These are phyloP conservation scores for Erinaceus europaeus DNA, from an alignment of 2,113 vertebrate genomes.

Conservation along the genomic window DNA sequence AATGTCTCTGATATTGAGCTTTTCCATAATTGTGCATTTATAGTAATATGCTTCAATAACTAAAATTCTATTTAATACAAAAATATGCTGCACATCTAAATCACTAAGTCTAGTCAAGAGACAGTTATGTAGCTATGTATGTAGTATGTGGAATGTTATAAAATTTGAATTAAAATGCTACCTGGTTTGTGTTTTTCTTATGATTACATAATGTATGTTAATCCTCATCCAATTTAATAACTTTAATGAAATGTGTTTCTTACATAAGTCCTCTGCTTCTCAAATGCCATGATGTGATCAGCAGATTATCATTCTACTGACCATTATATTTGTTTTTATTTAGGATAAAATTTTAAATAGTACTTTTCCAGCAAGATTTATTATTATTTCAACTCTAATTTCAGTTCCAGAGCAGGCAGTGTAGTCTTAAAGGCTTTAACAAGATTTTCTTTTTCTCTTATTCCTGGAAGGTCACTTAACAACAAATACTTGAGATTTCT, in stretches of 20 bases:
- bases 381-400: constrained; percentile 83
- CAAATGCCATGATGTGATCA: not conserved
- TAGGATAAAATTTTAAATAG: constrained; percentile 39
- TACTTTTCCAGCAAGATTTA: not conserved
- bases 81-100: not conserved
- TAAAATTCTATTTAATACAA: constrained; percentile 8
- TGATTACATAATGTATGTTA: constrained; percentile 10
- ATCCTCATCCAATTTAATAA: constrained; percentile 35
- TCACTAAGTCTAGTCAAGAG: no score
- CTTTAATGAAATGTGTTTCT: constrained; percentile 35
- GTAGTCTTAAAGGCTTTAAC: constrained; percentile 84
- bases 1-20: not conserved
- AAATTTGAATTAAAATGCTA: constrained; percentile 46
- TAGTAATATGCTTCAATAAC: not conserved
- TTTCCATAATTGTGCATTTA: not conserved
- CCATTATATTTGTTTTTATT: constrained; percentile 18
- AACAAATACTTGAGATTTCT: constrained; percentile 93
- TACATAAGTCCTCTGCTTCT: not conserved
- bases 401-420: constrained; percentile 86
- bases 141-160: constrained; percentile 12
- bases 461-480: constrained; percentile 93
- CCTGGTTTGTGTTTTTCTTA: constrained; percentile 38
- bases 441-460: constrained; percentile 86
- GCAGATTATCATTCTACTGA: not conserved
- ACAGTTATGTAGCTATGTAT: not conserved